Percentiles rank a stretch among this genome's conserved stretches.
Conservation (phyloP, 2,888 invertebrate genomes). For the Thera britannica region DNA sequence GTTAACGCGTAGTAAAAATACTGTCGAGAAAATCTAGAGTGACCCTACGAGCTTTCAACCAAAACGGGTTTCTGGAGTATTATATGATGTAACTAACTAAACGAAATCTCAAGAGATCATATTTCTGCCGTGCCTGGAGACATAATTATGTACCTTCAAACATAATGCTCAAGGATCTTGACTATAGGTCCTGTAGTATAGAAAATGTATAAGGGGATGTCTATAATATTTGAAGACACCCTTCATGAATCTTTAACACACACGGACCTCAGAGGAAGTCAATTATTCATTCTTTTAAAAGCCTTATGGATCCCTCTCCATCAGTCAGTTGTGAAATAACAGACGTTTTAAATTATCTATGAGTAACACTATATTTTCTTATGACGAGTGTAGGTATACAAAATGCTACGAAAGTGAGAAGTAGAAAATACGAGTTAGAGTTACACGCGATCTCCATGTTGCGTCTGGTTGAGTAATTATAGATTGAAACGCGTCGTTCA, state of each 20-base stretch:
- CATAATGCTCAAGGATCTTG: no score
- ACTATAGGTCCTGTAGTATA: no score
- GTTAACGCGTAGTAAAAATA: neutral
- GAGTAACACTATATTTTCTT: neutral
- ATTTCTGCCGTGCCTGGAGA: no score
- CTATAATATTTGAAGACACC: neutral
- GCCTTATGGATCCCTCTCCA: no score
- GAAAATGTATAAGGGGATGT: neutral
- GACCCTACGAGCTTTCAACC: no score
- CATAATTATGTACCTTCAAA: no score
- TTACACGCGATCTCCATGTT: slow-evolving; percentile 11
- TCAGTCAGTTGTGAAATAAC: neutral
- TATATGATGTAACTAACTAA: no score
- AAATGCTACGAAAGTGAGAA: slow-evolving; percentile 19
- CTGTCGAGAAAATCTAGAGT: neutral
- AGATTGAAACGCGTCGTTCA: slow-evolving; percentile 18
- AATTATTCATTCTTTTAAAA: no score
- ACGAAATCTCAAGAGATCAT: no score
- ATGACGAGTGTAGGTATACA: neutral
- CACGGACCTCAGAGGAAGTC: no score
- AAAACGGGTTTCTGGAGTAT: no score
- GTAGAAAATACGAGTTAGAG: slow-evolving; percentile 12
- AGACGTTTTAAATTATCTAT: neutral
- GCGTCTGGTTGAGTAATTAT: slow-evolving; percentile 24
- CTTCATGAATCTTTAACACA: no score